These are phyloP conservation scores for Orchesella cincta DNA, from an alignment of 1,140 invertebrate genomes.

Conservation along the genomic window DNA sequence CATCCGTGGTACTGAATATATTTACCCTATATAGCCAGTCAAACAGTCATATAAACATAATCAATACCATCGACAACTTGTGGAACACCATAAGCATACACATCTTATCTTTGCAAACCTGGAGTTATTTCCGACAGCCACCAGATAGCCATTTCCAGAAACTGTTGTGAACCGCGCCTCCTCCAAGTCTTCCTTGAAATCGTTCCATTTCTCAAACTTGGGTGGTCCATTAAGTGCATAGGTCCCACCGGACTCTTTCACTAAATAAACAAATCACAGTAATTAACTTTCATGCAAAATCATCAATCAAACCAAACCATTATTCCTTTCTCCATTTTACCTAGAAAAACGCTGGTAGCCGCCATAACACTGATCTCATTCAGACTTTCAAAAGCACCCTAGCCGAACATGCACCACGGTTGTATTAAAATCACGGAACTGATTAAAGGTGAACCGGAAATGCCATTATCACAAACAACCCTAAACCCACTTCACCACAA, in stretches of 20 bases:
- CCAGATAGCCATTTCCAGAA: constrained; percentile 31
- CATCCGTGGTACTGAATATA: constrained; percentile 37
- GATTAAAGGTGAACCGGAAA: too few species aligned
- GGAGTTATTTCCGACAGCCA: constrained; percentile 44
- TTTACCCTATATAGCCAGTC: constrained; percentile 32
- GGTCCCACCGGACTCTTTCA: constrained; percentile 44
- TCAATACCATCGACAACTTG: not conserved
- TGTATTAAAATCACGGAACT: too few species aligned
- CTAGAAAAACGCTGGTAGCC: constrained; percentile 32
- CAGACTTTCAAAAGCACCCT: too few species aligned
- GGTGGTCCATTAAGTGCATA: constrained; percentile 45
- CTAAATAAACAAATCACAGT: constrained; percentile 26
- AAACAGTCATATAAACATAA: not conserved
- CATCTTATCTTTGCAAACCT: constrained; percentile 18
- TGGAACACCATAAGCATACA: too few species aligned
- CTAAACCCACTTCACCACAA: too few species aligned
- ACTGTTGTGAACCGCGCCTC: constrained; percentile 43
- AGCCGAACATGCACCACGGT: too few species aligned
- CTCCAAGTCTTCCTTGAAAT: constrained; percentile 35
- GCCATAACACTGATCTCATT: constrained; percentile 24
- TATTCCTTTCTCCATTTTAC: constrained; percentile 9
- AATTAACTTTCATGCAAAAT: not conserved
- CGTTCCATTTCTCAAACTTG: constrained; percentile 36
- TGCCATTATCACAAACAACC: too few species aligned
- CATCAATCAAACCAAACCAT: not conserved